A percentile compares a stretch with the other conserved stretches of the same genome.
phyloP scores from a whole-genome alignment of 2,113 vertebrate genomes.

The Caranx melampygus region DNA sequence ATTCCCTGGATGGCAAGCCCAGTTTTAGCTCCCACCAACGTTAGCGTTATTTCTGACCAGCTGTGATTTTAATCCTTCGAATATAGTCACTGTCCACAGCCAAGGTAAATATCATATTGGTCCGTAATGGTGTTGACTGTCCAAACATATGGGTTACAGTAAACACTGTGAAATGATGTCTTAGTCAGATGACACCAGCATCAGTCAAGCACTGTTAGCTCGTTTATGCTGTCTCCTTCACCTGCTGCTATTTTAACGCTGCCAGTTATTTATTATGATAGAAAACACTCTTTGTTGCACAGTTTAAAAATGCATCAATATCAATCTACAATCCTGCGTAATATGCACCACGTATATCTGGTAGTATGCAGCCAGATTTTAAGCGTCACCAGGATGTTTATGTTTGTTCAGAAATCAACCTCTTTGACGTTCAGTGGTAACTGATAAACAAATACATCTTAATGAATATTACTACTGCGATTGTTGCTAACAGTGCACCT shows the following conservation, averaged over 20 bases:
- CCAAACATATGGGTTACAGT: background rate
- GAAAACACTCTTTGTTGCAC: background rate
- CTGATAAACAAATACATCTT: too few relatives aligned
- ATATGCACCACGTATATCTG: background rate
- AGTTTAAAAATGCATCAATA: background rate
- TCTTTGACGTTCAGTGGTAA: background rate
- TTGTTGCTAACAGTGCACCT: background rate
- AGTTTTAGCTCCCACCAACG: conserved; percentile 32
- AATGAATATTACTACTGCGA: too few relatives aligned
- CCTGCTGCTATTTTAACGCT: background rate
- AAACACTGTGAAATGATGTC: background rate
- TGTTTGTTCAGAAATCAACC: background rate
- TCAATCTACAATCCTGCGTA: too few relatives aligned
- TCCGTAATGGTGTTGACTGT: background rate
- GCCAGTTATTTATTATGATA: background rate
- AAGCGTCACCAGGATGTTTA: background rate
- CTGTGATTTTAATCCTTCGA: background rate
- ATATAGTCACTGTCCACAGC: background rate
- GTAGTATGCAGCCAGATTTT: background rate
- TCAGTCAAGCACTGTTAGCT: conserved; percentile 8
- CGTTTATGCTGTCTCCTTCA: background rate
- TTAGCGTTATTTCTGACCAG: conserved; percentile 11
- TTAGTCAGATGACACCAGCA: background rate
- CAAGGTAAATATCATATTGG: background rate
- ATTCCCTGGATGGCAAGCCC: conserved; percentile 65